A percentile compares a stretch with the other conserved stretches of the same genome.
Conservation (phyloP, 2,888 invertebrate species). For the Anthophora plumipes region DNA sequence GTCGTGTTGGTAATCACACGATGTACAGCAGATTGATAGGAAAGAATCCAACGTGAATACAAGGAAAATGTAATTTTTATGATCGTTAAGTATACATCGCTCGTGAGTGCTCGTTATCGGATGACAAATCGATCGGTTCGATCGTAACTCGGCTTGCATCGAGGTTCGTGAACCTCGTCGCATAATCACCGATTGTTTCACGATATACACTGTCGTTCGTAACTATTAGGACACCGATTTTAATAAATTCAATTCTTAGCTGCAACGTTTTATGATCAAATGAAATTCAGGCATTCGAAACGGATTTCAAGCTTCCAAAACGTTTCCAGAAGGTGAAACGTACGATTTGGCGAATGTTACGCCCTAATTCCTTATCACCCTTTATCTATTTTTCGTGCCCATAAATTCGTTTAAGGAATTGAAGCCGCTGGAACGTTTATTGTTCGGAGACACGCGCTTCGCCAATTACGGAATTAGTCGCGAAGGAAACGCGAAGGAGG, state of each 20-base stretch:
- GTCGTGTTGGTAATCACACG: too few species aligned
- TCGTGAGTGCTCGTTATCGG: not conserved
- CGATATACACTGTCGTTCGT: too few species aligned
- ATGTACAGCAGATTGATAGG: not conserved
- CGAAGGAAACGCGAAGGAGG: not conserved
- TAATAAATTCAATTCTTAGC: too few species aligned
- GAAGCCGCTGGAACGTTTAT: conserved; percentile 29
- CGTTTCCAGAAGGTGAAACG: too few species aligned
- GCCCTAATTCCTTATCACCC: conserved; percentile 49
- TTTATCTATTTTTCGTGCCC: conserved; percentile 49
- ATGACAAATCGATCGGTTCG: conserved; percentile 18
- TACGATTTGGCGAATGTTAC: too few species aligned
- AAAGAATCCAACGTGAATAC: not conserved
- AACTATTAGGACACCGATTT: too few species aligned
- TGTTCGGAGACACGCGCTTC: conserved; percentile 37
- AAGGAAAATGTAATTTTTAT: conserved; percentile 25
- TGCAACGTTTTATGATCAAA: too few species aligned
- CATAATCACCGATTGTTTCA: not conserved
- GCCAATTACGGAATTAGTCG: conserved; percentile 40
- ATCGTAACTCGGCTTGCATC: not conserved
- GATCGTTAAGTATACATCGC: conserved; percentile 30
- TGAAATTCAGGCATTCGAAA: too few species aligned
- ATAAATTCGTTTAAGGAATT: conserved; percentile 37
- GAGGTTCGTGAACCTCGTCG: conserved; percentile 8
- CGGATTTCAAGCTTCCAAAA: too few species aligned